Base-by-base conservation (phyloP, 1,140 invertebrate genomes). In the Apis mellifera region DNA sequence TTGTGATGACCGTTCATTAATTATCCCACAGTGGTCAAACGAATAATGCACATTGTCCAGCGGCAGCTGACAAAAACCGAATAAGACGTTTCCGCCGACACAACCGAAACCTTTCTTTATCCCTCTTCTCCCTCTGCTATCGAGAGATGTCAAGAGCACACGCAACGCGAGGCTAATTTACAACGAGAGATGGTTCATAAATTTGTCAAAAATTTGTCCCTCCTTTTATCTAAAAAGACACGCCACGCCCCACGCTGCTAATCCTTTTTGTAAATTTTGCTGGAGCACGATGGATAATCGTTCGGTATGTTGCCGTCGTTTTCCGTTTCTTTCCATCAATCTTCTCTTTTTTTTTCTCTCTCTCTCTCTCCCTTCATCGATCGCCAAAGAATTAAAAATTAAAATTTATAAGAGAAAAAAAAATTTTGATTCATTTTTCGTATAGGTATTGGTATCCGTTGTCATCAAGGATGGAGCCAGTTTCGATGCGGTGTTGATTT, bases 101-200 rank as follows among this genome's bases (percentile, higher is more conserved):
- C 5, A 42, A 55, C 13, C 0, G 12, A 21, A n/a, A 17, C 54
- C 32, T 26, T 5, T 50, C 21, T 52, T 48, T 60, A 48, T 54
- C 48, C 4, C 23, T 2, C 15, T 9, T 0, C 17, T 1, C 9
- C 0, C 12, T 12, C 15, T 9, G 1, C 5, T 2, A 9, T 48
- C 13, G 48, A 59, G 21, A n/a, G 17, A 64, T 3, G 2, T 3
- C 21, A 9, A 15, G 5, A 42, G 55, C 15, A 48, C 57, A 21
- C 17, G 52, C 17, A 50, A 55, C n/a, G 26, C 0, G 17, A 1
- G 0, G 19, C 9, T 68, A 76, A 68, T 82, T 69, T 59, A 69
- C 62, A 57, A 50, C 7, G 42, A 64, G 21, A 9, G 21, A 9
- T 17, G 42, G 0, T 50, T 52, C 12, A 7, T 48, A 77, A 77